Percentiles rank a stretch among this genome's conserved stretches.
These are phyloP conservation scores for Morpho deidamia DNA, from an alignment of 2,888 invertebrate genomes.

Conservation along the genomic window DNA sequence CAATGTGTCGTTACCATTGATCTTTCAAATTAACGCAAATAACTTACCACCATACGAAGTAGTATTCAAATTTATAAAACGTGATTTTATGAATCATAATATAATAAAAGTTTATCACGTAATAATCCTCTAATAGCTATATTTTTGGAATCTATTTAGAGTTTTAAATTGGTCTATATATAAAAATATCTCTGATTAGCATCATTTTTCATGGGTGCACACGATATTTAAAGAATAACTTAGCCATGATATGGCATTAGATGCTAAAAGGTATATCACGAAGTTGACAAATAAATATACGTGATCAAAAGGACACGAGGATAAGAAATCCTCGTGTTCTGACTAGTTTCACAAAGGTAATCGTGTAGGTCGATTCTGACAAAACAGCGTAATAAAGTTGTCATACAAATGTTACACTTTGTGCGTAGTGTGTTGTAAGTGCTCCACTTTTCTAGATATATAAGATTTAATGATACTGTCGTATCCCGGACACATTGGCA, in stretches of 20 bases:
- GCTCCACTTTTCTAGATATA: constrained; percentile 25
- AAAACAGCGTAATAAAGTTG: constrained; percentile 1
- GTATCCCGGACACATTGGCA: constrained; percentile 18
- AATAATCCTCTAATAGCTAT: too few species aligned
- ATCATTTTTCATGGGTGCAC: too few species aligned
- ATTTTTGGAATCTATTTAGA: too few species aligned
- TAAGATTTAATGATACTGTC: constrained; percentile 22
- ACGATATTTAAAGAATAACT: too few species aligned
- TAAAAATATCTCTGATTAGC: too few species aligned
- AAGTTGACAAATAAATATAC: neutral
- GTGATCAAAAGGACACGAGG: neutral
- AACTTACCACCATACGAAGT: too few species aligned
- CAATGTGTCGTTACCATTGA: too few species aligned
- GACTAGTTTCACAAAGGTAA: constrained; percentile 4
- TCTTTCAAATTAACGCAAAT: too few species aligned
- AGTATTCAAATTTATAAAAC: too few species aligned
- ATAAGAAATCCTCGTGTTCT: neutral
- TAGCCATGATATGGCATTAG: neutral
- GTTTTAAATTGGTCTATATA: too few species aligned
- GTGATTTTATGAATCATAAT: too few species aligned
- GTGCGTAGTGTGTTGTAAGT: constrained; percentile 24
- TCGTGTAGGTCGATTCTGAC: constrained; percentile 1
- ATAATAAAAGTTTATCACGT: too few species aligned
- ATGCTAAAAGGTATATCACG: constrained; percentile 5
- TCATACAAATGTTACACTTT: constrained; percentile 16